phyloP scores from a whole-genome alignment of 1,140 invertebrate genomes.

The Acromyrmex echinatior region DNA sequence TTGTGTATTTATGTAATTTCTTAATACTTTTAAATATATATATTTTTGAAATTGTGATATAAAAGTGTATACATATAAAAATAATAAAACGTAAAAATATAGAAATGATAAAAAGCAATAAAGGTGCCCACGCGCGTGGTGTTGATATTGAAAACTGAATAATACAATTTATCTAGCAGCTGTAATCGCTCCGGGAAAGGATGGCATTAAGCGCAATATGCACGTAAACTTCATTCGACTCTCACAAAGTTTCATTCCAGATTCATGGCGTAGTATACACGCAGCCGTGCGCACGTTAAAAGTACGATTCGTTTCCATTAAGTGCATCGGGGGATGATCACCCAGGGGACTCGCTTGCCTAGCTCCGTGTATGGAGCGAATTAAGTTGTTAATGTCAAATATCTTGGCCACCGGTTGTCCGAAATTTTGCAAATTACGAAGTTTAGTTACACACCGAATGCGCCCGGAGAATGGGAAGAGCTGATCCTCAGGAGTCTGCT shows the following conservation, averaged over 20 bases:
- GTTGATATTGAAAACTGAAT: slow-evolving; percentile 8
- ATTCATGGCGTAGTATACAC: background rate
- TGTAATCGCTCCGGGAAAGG: background rate
- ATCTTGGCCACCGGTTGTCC: slow-evolving; percentile 25
- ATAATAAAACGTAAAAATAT: background rate
- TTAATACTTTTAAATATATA: background rate
- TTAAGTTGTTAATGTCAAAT: slow-evolving; percentile 71
- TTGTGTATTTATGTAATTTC: background rate
- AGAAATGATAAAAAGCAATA: slow-evolving; percentile 32
- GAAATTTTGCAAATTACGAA: slow-evolving; percentile 73
- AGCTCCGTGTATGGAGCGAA: slow-evolving; percentile 54
- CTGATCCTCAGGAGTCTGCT: slow-evolving; percentile 38
- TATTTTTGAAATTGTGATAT: background rate
- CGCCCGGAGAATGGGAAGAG: background rate
- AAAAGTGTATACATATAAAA: background rate
- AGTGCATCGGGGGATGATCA: slow-evolving; percentile 63
- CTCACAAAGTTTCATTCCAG: slow-evolving; percentile 31
- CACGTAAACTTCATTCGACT: slow-evolving; percentile 31
- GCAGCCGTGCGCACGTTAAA: slow-evolving; percentile 12
- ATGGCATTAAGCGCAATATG: slow-evolving; percentile 8
- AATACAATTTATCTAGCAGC: slow-evolving; percentile 14
- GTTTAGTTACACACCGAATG: slow-evolving; percentile 61
- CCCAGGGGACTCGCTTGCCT: slow-evolving; percentile 46
- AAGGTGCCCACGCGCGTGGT: background rate
- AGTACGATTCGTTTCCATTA: slow-evolving; percentile 75